phyloP scores from a whole-genome alignment of 1,140 invertebrate species.

The Drosophila sucinea region DNA sequence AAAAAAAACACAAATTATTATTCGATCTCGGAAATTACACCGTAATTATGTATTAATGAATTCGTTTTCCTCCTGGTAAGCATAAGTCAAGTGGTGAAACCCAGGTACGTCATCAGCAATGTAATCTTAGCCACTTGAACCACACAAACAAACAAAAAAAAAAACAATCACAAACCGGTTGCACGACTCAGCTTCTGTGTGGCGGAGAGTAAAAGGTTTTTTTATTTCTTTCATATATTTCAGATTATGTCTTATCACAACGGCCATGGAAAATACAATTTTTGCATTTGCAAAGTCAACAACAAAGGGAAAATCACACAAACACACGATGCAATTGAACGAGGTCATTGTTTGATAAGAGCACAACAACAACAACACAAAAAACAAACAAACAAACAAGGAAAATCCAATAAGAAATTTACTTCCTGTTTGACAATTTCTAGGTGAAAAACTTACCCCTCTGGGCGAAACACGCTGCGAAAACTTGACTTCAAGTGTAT shows the following conservation, averaged over 20 bases:
- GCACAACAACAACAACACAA: neutral
- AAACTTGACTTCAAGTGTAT: slow-evolving; percentile 47
- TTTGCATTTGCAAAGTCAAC: slow-evolving; percentile 15
- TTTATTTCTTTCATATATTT: too few relatives aligned
- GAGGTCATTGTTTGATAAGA: slow-evolving; percentile 59
- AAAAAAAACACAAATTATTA: neutral
- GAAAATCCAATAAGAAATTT: neutral
- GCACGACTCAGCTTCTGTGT: slow-evolving; percentile 21
- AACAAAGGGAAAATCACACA: slow-evolving; percentile 33
- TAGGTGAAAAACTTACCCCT: slow-evolving; percentile 43
- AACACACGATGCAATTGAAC: slow-evolving; percentile 12
- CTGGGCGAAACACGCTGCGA: slow-evolving; percentile 43
- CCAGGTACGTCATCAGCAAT: slow-evolving; percentile 23
- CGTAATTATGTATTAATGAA: slow-evolving; percentile 1
- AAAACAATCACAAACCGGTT: slow-evolving; percentile 46
- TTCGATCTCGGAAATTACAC: neutral
- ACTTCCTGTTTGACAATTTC: neutral
- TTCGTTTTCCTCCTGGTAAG: slow-evolving; percentile 16
- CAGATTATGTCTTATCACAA: slow-evolving; percentile 42
- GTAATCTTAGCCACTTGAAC: slow-evolving; percentile 15
- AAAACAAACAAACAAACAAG: neutral
- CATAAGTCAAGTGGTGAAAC: slow-evolving; percentile 41
- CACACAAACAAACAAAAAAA: slow-evolving; percentile 15
- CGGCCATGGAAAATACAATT: slow-evolving; percentile 23
- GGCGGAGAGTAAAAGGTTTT: neutral